Conservation (phyloP, 2,888 invertebrate species). For the Eristalis arbustorum region DNA sequence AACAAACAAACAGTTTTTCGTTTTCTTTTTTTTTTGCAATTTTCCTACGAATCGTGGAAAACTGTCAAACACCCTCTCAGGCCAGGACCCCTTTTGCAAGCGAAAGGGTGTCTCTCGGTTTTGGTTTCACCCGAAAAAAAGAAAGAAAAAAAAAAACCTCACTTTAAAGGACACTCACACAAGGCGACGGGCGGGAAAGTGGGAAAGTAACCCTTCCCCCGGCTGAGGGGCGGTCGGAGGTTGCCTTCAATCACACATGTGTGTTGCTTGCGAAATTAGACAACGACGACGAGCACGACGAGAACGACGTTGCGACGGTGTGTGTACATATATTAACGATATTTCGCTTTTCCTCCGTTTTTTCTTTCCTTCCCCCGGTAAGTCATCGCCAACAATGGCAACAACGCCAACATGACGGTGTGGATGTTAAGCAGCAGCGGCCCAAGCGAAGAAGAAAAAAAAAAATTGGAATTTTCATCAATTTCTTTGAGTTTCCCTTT, state of each 20-base stretch:
- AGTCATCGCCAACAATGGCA: conserved; percentile 26
- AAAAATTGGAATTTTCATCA: conserved; percentile 27
- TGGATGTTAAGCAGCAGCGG: not conserved
- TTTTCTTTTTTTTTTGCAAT: conserved; percentile 38
- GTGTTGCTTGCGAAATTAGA: conserved; percentile 50
- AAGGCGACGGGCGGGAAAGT: not conserved
- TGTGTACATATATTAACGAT: conserved; percentile 14
- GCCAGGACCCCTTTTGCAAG: not conserved
- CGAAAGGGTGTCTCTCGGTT: conserved; percentile 26
- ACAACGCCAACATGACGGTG: not conserved
- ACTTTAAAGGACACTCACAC: conserved; percentile 36
- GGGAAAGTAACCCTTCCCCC: not conserved
- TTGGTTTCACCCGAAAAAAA: not conserved
- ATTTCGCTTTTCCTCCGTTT: conserved; percentile 21
- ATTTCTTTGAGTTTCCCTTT: conserved; percentile 19
- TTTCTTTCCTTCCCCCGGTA: not conserved
- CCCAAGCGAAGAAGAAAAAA: not conserved
- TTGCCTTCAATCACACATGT: conserved; percentile 57
- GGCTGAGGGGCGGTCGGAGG: too few species aligned
- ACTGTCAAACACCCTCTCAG: conserved; percentile 32
- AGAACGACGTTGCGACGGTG: not conserved
- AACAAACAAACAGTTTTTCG: conserved; percentile 51
- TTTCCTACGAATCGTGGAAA: conserved; percentile 37
- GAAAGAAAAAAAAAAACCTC: conserved; percentile 24
- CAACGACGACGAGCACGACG: conserved; percentile 8